A percentile compares a stretch with the other conserved stretches of the same genome.
These are phyloP conservation scores for Tinea semifulvella DNA, from an alignment of 2,888 invertebrate species.

Conservation along the genomic window DNA sequence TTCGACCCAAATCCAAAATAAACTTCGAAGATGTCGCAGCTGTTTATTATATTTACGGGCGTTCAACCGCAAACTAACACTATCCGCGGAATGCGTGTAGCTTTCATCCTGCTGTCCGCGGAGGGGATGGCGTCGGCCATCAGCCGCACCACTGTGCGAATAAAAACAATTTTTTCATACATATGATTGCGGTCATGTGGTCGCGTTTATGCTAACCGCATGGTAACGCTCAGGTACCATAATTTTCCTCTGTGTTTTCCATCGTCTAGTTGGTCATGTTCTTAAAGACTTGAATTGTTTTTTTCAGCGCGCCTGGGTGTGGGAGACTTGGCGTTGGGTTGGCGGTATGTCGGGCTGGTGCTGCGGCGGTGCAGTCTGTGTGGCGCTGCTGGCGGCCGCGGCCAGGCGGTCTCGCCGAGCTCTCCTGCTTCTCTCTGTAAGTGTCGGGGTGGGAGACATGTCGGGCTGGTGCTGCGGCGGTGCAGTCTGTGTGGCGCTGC, in stretches of 20 bases:
- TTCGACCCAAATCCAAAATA: too few relatives aligned
- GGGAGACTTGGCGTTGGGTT: slow-evolving; percentile 85
- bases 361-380: slow-evolving; percentile 85
- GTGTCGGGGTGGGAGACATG: slow-evolving; percentile 92
- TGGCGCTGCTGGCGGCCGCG: slow-evolving; percentile 89
- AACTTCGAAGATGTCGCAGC: too few relatives aligned
- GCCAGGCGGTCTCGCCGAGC: slow-evolving; percentile 88
- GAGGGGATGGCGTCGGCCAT: too few relatives aligned
- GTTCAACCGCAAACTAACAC: too few relatives aligned
- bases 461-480: slow-evolving; percentile 85
- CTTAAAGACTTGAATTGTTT: background rate
- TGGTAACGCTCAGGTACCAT: background rate
- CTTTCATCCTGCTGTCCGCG: too few relatives aligned
- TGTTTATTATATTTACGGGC: too few relatives aligned
- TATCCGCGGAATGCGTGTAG: too few relatives aligned
- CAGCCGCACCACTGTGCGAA: too few relatives aligned
- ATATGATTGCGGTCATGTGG: too few relatives aligned
- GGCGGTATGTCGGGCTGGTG: slow-evolving; percentile 89
- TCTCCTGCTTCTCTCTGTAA: slow-evolving; percentile 88
- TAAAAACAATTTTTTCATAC: too few relatives aligned
- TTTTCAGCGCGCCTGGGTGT: slow-evolving; percentile 72
- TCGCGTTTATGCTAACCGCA: too few relatives aligned
- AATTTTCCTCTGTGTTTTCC: background rate
- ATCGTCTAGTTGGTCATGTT: background rate
- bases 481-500: slow-evolving; percentile 86